Percentiles rank a stretch among this genome's conserved stretches.
Evolutionary conservation across 2,888 invertebrate genomes (phyloP).

Genomic region (Acrobeloides nanus): DNA sequence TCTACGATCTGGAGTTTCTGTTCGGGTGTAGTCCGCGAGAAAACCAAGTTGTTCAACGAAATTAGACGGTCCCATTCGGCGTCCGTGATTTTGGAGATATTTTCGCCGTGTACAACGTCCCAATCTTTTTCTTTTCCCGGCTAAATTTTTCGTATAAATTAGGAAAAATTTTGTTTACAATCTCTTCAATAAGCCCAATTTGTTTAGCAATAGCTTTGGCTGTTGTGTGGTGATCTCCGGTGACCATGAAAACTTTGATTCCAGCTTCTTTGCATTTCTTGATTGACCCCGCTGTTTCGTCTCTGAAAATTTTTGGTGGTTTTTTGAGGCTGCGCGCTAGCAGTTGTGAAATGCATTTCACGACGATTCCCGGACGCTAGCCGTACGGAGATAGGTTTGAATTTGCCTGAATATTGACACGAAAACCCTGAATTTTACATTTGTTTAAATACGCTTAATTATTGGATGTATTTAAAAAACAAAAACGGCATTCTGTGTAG

Average conservation of each 20-base stretch:
- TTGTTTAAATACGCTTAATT: no score
- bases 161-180: conserved; percentile 9
- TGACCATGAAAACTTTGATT: conserved; percentile 46
- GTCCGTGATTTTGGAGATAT: conserved; percentile 15
- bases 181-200: conserved; percentile 36
- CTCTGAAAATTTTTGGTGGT: no score
- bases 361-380: no score
- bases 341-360: no score
- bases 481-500: no score
- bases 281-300: conserved; percentile 35
- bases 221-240: conserved; percentile 41
- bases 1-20: conserved; percentile 21
- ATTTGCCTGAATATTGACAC: no score
- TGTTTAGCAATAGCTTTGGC: conserved; percentile 43
- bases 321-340: no score
- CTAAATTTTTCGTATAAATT: no score
- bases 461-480: no score
- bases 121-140: conserved; percentile 5
- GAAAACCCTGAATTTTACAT: no score
- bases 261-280: conserved; percentile 38
- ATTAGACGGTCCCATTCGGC: conserved; percentile 21
- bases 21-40: conserved; percentile 23
- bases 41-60: conserved; percentile 9
- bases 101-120: conserved; percentile 15
- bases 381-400: no score